A percentile compares a stretch with the other conserved stretches of the same genome.
These are phyloP conservation scores for Sesamia nonagrioides DNA, from an alignment of 1,140 invertebrate species.

Conservation along the genomic window DNA sequence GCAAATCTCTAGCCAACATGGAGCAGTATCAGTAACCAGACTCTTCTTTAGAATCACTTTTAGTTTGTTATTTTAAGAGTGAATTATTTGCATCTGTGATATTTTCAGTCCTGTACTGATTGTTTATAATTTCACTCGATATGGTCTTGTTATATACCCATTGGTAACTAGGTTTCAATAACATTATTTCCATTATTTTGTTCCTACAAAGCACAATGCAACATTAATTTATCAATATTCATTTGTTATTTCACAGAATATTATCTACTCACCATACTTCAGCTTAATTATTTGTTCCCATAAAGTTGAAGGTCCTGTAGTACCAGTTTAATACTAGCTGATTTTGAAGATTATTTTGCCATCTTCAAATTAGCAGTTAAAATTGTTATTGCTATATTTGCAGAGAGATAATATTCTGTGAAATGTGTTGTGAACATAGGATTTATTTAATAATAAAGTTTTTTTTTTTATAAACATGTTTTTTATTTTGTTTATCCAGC, in stretches of 20 bases:
- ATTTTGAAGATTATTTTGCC: slow-evolving; percentile 68
- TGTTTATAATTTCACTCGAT: slow-evolving; percentile 72
- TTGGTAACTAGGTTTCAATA: slow-evolving; percentile 44
- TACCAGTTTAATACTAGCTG: slow-evolving; percentile 44
- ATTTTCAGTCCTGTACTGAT: slow-evolving; percentile 79
- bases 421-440: slow-evolving; percentile 51
- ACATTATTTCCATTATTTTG: slow-evolving; percentile 43
- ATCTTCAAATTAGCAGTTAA: slow-evolving; percentile 59
- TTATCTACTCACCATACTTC: slow-evolving; percentile 51
- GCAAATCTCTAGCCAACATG: slow-evolving; percentile 19
- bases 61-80: slow-evolving; percentile 57
- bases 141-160: slow-evolving; percentile 32
- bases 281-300: slow-evolving; percentile 81
- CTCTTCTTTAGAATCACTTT: slow-evolving; percentile 21
- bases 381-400: slow-evolving; percentile 39
- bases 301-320: slow-evolving; percentile 63
- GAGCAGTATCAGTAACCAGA: slow-evolving; percentile 23
- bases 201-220: slow-evolving; percentile 49
- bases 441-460: slow-evolving; percentile 52
- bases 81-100: slow-evolving; percentile 83
- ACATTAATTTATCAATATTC: slow-evolving; percentile 47
- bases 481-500: slow-evolving; percentile 33
- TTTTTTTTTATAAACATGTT: slow-evolving; percentile 49
- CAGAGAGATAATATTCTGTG: slow-evolving; percentile 49
- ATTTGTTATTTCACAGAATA: slow-evolving; percentile 52